Conservation (phyloP, 2,797 vertebrate genomes). For the Acipenser ruthenus region DNA sequence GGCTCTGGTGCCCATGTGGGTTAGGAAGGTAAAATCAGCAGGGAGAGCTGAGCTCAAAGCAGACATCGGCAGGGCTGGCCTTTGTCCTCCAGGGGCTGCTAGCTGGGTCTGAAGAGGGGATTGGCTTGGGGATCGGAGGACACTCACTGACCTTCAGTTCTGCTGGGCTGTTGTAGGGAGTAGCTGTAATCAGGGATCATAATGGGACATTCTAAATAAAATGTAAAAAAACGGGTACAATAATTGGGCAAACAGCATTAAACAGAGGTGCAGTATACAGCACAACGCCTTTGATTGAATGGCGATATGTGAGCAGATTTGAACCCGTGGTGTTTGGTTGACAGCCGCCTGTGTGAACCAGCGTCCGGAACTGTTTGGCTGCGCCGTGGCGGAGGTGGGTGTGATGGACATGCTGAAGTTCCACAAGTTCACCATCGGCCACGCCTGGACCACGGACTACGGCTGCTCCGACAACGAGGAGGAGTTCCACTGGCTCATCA, state of each 20-base stretch:
- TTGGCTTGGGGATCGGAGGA: no score
- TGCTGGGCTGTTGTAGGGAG: no score
- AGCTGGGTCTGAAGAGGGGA: no score
- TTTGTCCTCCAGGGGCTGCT: no score
- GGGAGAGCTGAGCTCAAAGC: no score
- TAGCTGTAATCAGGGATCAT: no score
- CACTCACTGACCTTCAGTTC: no score
- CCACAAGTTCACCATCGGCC: slow-evolving; percentile 68
- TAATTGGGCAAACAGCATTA: slow-evolving; percentile 35
- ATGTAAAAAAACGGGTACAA: slow-evolving; percentile 4
- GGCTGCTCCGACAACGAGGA: slow-evolving; percentile 55
- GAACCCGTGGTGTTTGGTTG: background rate
- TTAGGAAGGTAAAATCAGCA: no score
- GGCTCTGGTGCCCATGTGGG: no score
- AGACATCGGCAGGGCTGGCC: no score
- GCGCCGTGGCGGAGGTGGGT: slow-evolving; percentile 58
- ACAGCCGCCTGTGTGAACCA: slow-evolving; percentile 60
- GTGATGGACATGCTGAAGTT: slow-evolving; percentile 73
- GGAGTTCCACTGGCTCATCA: slow-evolving; percentile 61
- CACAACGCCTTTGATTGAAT: slow-evolving; percentile 19
- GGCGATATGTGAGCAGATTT: slow-evolving; percentile 9
- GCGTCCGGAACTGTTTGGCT: slow-evolving; percentile 60
- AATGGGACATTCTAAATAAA: no score
- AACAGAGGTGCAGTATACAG: slow-evolving; percentile 30
- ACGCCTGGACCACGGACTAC: slow-evolving; percentile 68